These are phyloP conservation scores for Andrena cerasifolii DNA, from an alignment of 1,140 invertebrate species.

Conservation along the genomic window DNA sequence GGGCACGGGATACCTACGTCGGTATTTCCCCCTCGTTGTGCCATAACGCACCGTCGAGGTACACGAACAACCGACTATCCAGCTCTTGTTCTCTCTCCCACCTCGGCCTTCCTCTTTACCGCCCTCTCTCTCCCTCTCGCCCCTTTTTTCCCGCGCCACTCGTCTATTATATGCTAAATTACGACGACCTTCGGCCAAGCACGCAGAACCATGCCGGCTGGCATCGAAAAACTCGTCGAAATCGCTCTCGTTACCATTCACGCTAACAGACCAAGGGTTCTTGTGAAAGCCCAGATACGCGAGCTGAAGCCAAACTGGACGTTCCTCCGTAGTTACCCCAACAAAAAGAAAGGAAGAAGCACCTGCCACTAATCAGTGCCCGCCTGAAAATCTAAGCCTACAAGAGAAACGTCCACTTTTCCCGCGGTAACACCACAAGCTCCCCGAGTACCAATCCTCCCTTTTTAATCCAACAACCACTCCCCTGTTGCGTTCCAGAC, in stretches of 20 bases:
- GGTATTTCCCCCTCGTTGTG: conserved; percentile 69
- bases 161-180: conserved; percentile 72
- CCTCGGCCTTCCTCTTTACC: conserved; percentile 34
- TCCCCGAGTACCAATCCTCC: too few species aligned
- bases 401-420: too few species aligned
- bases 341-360: too few species aligned
- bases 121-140: conserved; percentile 10
- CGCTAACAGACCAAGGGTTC: neutral
- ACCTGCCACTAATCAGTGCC: too few species aligned
- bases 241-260: conserved; percentile 16
- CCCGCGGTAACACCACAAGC: too few species aligned
- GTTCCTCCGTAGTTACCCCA: too few species aligned
- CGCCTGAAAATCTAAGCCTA: too few species aligned
- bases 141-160: conserved; percentile 60
- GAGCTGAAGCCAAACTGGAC: too few species aligned
- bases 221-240: neutral
- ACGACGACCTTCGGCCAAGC: conserved; percentile 63
- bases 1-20: conserved; percentile 70
- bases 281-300: too few species aligned
- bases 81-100: conserved; percentile 18
- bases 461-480: too few species aligned
- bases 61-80: conserved; percentile 56
- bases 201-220: conserved; percentile 21
- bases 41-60: conserved; percentile 75
- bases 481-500: too few species aligned